Conservation (phyloP, 1,140 invertebrate species). For the Meteorus sp. region DNA sequence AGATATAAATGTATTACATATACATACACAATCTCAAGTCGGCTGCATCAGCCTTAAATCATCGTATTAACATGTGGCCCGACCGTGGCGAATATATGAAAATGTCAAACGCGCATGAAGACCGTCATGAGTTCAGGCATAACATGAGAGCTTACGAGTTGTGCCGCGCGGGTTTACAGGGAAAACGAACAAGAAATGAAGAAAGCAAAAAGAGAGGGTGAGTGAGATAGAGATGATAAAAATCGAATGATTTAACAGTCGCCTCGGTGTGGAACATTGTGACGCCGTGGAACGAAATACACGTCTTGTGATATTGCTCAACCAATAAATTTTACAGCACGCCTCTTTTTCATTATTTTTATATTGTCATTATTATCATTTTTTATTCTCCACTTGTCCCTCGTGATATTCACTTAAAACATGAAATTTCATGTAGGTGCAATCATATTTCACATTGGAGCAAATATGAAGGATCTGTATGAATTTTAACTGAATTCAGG, state of each 20-base stretch:
- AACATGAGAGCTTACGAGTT: constrained; percentile 26
- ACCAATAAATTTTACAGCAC: constrained; percentile 27
- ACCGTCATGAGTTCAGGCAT: constrained; percentile 22
- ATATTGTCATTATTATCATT: constrained; percentile 10
- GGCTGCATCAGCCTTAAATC: constrained; percentile 32
- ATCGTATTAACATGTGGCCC: constrained; percentile 29
- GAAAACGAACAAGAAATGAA: constrained; percentile 8
- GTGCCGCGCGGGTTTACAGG: constrained; percentile 13
- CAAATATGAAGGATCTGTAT: too few relatives aligned
- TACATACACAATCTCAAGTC: too few relatives aligned
- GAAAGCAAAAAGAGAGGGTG: not conserved
- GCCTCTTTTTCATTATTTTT: constrained; percentile 18
- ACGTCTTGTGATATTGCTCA: constrained; percentile 31
- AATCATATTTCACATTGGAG: too few relatives aligned
- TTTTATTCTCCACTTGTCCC: not conserved
- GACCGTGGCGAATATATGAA: constrained; percentile 31
- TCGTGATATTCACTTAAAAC: too few relatives aligned
- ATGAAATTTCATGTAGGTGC: too few relatives aligned
- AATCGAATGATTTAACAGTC: constrained; percentile 34
- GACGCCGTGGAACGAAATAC: constrained; percentile 27
- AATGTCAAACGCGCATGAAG: constrained; percentile 29
- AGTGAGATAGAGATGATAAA: constrained; percentile 25
- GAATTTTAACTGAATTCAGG: too few relatives aligned
- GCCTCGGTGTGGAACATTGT: constrained; percentile 29
- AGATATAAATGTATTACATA: too few relatives aligned